Percentiles rank a stretch among this genome's conserved stretches.
Conservation (phyloP, 64 coral and sea anemone genomes). For the Astreopora myriophthalma region DNA sequence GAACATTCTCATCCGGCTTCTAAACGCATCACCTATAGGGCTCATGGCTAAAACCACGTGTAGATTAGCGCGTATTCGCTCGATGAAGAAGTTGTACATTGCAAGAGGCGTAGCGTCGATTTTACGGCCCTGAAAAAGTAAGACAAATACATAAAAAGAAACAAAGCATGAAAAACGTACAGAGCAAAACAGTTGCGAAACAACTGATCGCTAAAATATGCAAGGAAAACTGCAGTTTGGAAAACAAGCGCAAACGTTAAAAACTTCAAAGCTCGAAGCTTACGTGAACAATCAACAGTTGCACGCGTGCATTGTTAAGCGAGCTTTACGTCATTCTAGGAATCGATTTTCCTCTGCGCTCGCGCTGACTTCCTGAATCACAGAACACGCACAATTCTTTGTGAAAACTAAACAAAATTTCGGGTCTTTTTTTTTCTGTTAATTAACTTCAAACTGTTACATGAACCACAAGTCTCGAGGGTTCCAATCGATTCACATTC, state of each 20-base stretch:
- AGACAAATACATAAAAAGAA: not conserved
- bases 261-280: not conserved
- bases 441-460: too few relatives aligned
- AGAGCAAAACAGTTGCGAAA: not conserved
- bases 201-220: not conserved
- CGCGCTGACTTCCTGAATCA: too few relatives aligned
- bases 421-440: too few relatives aligned
- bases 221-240: not conserved
- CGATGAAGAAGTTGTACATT: conserved; percentile 99
- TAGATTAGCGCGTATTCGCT: conserved; percentile 86
- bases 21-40: conserved; percentile 96
- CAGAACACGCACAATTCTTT: too few relatives aligned
- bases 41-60: conserved; percentile 99
- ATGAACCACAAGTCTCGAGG: too few relatives aligned
- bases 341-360: too few relatives aligned
- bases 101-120: conserved; percentile 96
- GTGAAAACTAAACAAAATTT: too few relatives aligned
- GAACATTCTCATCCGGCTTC: conserved; percentile 98
- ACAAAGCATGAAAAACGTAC: not conserved
- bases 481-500: too few relatives aligned
- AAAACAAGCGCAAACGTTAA: not conserved
- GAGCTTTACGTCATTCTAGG: not conserved
- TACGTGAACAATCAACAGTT: not conserved
- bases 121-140: conserved; percentile 84
- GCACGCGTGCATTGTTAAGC: not conserved